phyloP scores from a whole-genome alignment of 2,113 vertebrate genomes.

The Capra hircus region DNA sequence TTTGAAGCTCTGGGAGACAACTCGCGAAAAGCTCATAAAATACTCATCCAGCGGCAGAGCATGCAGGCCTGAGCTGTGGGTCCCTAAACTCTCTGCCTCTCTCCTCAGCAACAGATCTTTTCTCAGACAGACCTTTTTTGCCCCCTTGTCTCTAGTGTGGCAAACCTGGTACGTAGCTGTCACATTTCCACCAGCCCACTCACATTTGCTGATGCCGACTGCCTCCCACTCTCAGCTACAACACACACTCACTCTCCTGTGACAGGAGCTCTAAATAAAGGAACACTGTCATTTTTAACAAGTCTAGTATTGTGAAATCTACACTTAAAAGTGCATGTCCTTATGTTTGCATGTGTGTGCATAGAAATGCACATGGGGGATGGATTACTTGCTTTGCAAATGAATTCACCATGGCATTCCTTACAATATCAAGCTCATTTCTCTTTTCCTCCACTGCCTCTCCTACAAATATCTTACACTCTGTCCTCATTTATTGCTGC shows the following conservation, averaged over 20 bases:
- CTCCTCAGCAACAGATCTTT: not conserved
- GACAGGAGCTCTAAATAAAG: not conserved
- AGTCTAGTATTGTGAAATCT: not conserved
- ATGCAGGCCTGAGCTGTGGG: not conserved
- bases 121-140: not conserved
- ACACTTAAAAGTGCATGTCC: not conserved
- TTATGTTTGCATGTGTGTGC: not conserved
- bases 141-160: not conserved
- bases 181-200: conserved; percentile 1
- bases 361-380: not conserved
- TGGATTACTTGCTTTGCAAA: conserved; percentile 4
- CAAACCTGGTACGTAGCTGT: not conserved
- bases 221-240: not conserved
- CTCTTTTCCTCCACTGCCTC: not conserved
- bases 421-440: not conserved
- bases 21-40: not conserved
- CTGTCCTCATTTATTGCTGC: not conserved
- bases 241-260: not conserved
- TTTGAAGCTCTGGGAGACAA: not conserved
- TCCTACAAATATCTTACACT: not conserved
- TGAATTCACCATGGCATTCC: not conserved
- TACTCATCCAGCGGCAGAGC: not conserved
- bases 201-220: not conserved
- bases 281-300: not conserved
- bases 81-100: not conserved